Conservation (phyloP, 2,888 invertebrate species). For the Scaptomyza cyrtandrae region DNA sequence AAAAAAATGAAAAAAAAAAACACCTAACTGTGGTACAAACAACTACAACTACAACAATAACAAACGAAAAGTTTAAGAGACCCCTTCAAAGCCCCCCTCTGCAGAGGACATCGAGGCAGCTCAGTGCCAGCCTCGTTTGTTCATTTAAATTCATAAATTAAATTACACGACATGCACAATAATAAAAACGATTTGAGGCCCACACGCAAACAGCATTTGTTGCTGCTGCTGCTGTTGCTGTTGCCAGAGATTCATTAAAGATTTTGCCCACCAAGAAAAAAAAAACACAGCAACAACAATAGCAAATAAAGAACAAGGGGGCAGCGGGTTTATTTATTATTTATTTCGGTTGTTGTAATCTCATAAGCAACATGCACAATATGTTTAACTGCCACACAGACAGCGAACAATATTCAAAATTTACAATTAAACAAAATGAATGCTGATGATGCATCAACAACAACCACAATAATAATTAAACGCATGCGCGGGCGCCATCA, state of each 20-base stretch:
- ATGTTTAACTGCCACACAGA: slow-evolving; percentile 43
- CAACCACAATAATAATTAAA: slow-evolving; percentile 36
- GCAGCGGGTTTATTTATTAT: slow-evolving; percentile 45
- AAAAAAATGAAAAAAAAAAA: slow-evolving; percentile 21
- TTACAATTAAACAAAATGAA: slow-evolving; percentile 72
- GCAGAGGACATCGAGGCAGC: background rate
- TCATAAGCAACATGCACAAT: slow-evolving; percentile 69
- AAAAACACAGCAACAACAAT: slow-evolving; percentile 13
- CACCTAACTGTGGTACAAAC: slow-evolving; percentile 36
- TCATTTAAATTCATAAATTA: slow-evolving; percentile 77
- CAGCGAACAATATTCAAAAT: slow-evolving; percentile 51
- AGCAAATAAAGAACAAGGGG: slow-evolving; percentile 37
- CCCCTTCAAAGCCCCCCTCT: background rate
- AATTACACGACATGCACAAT: slow-evolving; percentile 79
- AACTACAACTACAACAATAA: slow-evolving; percentile 39
- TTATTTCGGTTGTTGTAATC: slow-evolving; percentile 75
- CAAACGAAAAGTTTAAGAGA: slow-evolving; percentile 39
- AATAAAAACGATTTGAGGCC: slow-evolving; percentile 78
- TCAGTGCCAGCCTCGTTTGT: slow-evolving; percentile 52
- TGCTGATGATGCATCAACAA: slow-evolving; percentile 60
- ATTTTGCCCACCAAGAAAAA: slow-evolving; percentile 61
- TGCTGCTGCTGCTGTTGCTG: slow-evolving; percentile 16
- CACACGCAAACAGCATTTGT: slow-evolving; percentile 65
- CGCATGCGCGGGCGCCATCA: slow-evolving; percentile 79
- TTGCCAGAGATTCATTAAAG: slow-evolving; percentile 73